Evolutionary conservation across 2,888 invertebrate species (phyloP).

Genomic region (Oligia latruncula): DNA sequence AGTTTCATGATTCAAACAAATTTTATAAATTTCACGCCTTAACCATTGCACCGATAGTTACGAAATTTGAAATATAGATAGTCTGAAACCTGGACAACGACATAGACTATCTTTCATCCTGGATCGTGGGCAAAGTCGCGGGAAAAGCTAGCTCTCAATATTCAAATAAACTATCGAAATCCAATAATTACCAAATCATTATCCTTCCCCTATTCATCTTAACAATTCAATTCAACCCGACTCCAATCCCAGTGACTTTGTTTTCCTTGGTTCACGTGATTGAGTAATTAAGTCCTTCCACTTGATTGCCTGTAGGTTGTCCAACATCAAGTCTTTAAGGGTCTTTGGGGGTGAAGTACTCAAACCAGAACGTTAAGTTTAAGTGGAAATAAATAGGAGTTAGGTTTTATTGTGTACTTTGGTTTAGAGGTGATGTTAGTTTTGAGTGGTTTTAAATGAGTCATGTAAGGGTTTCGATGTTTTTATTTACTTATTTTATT

Average conservation of each 20-base stretch:
- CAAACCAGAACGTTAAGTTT: conserved; percentile 49
- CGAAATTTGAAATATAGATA: neutral
- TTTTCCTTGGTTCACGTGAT: conserved; percentile 71
- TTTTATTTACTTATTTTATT: neutral
- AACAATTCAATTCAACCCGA: conserved; percentile 43
- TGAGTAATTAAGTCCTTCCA: conserved; percentile 75
- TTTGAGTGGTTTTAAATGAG: conserved; percentile 17
- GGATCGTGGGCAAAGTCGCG: neutral
- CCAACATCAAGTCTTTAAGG: conserved; percentile 70
- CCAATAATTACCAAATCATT: conserved; percentile 23
- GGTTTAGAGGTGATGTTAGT: conserved; percentile 10
- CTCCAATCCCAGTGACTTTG: conserved; percentile 72
- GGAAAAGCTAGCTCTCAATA: neutral
- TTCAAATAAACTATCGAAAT: conserved; percentile 18
- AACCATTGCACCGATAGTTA: neutral
- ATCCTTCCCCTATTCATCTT: conserved; percentile 31
- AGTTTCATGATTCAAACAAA: no score
- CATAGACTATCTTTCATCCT: neutral
- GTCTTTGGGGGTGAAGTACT: conserved; percentile 44
- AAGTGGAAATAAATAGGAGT: conserved; percentile 47
- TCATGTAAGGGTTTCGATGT: neutral
- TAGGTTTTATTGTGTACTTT: conserved; percentile 47
- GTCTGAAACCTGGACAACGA: neutral
- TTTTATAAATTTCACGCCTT: neutral
- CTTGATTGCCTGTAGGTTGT: conserved; percentile 75